These are phyloP conservation scores for Caenorhabditis wallacei DNA, from an alignment of 2,888 invertebrate genomes.

Conservation along the genomic window DNA sequence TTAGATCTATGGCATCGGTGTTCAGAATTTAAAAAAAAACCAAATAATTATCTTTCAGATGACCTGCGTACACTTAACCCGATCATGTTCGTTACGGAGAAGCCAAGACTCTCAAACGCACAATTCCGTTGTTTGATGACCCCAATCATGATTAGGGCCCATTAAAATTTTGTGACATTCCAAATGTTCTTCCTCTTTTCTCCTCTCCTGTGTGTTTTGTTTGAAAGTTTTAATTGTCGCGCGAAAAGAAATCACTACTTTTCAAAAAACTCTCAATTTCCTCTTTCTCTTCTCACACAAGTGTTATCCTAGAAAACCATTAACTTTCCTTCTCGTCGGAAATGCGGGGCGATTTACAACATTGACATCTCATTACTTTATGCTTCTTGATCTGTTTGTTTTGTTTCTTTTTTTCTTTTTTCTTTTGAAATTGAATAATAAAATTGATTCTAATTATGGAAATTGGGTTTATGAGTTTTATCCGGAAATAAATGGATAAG, in stretches of 20 bases:
- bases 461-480: not conserved
- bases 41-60: slow-evolving; percentile 33
- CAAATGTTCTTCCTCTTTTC: slow-evolving; percentile 9
- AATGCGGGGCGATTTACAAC: slow-evolving; percentile 48
- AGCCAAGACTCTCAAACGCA: slow-evolving; percentile 73
- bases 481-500: too few species aligned
- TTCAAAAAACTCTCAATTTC: slow-evolving; percentile 7
- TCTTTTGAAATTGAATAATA: too few species aligned
- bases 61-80: slow-evolving; percentile 24
- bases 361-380: slow-evolving; percentile 45
- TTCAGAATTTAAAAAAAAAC: too few species aligned
- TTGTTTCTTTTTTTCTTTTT: slow-evolving; percentile 19
- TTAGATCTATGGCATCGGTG: too few species aligned
- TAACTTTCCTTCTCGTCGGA: slow-evolving; percentile 46
- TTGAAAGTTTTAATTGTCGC: slow-evolving; percentile 41
- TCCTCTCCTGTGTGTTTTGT: slow-evolving; percentile 9
- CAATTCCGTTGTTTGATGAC: slow-evolving; percentile 68
- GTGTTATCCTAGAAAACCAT: slow-evolving; percentile 34
- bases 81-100: slow-evolving; percentile 63
- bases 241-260: slow-evolving; percentile 36
- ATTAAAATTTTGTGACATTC: slow-evolving; percentile 45
- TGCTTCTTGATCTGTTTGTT: slow-evolving; percentile 48
- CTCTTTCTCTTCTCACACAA: slow-evolving; percentile 16
- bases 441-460: not conserved
- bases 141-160: slow-evolving; percentile 25